Conservation (phyloP, 2,113 vertebrate species). For the Zosterops hypoxanthus region DNA sequence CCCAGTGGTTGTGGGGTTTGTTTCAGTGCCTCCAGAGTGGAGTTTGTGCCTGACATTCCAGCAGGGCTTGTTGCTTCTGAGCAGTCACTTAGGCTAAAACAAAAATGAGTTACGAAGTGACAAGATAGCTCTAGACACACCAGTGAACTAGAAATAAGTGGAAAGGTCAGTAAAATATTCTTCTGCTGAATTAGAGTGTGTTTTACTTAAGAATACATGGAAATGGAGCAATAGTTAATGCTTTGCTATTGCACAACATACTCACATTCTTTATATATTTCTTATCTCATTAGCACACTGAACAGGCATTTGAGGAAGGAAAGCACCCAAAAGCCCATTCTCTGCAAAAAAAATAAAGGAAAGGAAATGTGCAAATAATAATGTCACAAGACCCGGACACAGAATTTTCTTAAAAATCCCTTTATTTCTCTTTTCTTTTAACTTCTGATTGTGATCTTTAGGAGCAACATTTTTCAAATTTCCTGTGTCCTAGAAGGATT, state of each 20-base stretch:
- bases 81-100: conserved; percentile 9
- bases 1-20: background rate
- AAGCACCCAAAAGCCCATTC: background rate
- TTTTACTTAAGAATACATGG: background rate
- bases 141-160: conserved; percentile 55
- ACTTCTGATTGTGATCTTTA: background rate
- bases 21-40: background rate
- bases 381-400: background rate
- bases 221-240: background rate
- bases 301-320: background rate
- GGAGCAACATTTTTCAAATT: background rate
- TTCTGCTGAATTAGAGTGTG: conserved; percentile 4
- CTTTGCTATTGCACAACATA: background rate
- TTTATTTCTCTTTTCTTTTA: background rate
- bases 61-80: background rate
- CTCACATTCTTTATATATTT: background rate
- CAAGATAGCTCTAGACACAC: conserved; percentile 44
- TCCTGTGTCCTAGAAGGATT: background rate
- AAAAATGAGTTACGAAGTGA: conserved; percentile 42
- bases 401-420: background rate
- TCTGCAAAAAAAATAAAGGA: conserved; percentile 19
- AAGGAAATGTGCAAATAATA: background rate
- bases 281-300: conserved; percentile 12
- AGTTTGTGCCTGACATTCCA: background rate
- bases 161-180: conserved; percentile 41